Conservation (phyloP, 2,888 invertebrate genomes). For the Neuroscelio doddi region DNA sequence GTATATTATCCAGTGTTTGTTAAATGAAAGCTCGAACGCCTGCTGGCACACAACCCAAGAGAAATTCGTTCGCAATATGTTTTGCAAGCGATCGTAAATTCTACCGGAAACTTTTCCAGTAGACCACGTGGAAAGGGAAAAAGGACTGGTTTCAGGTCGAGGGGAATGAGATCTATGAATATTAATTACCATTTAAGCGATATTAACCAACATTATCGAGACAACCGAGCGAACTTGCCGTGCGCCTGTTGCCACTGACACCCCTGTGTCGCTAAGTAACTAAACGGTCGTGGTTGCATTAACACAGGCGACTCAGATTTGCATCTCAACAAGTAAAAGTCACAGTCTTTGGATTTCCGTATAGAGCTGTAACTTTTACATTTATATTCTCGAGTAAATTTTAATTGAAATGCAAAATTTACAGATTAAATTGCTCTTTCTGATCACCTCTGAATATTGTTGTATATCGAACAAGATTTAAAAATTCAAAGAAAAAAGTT, state of each 20-base stretch:
- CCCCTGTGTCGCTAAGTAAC: conserved; percentile 30
- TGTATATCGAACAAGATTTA: too few relatives aligned
- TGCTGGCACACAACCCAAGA: conserved; percentile 5
- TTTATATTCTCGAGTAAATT: too few relatives aligned
- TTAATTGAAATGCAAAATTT: too few relatives aligned
- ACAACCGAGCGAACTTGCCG: conserved; percentile 62
- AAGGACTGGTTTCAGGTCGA: conserved; percentile 39
- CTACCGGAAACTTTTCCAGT: conserved; percentile 59
- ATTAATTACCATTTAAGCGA: conserved; percentile 71
- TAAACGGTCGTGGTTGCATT: conserved; percentile 22
- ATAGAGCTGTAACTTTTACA: too few relatives aligned
- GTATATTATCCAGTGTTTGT: not conserved
- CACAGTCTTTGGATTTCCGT: not conserved
- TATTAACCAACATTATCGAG: conserved; percentile 70
- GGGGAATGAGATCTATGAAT: conserved; percentile 67
- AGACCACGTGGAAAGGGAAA: conserved; percentile 33
- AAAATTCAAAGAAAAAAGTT: too few relatives aligned
- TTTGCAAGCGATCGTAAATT: conserved; percentile 64
- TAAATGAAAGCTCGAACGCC: too few relatives aligned
- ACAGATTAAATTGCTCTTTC: too few relatives aligned
- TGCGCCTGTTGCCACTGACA: conserved; percentile 57
- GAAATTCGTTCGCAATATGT: conserved; percentile 57
- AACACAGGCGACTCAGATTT: conserved; percentile 10
- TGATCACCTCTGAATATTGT: too few relatives aligned
- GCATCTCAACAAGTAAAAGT: conserved; percentile 15